Conservation (phyloP, 2,113 vertebrate species). For the Chiloscyllium plagiosum region DNA sequence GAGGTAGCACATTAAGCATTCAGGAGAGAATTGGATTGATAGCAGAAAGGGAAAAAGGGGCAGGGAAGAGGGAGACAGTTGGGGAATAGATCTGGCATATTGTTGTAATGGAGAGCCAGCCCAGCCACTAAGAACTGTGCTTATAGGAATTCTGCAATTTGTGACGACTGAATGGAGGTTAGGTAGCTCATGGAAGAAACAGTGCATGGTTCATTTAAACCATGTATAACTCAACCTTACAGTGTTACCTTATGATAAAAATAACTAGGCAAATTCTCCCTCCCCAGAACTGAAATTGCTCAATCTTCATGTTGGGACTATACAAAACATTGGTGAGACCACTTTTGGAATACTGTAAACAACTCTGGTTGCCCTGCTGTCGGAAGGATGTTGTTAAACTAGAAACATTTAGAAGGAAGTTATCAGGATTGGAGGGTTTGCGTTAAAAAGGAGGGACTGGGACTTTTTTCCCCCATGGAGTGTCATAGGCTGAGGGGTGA, state of each 20-base stretch:
- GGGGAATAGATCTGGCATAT: neutral
- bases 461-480: too few species aligned
- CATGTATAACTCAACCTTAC: neutral
- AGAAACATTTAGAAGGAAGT: neutral
- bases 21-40: neutral
- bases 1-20: neutral
- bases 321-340: too few species aligned
- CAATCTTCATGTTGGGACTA: too few species aligned
- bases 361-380: too few species aligned
- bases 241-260: neutral
- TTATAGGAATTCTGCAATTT: neutral
- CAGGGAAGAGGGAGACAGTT: neutral
- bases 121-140: too few species aligned
- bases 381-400: too few species aligned
- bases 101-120: neutral
- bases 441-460: too few species aligned
- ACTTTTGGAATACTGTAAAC: too few species aligned
- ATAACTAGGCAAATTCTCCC: neutral
- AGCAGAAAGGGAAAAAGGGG: neutral
- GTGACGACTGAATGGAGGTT: neutral
- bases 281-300: neutral
- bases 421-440: too few species aligned
- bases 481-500: too few species aligned
- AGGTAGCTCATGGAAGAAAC: neutral
- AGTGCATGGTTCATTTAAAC: neutral